Base-by-base conservation (phyloP, 2,113 vertebrate genomes). In the Serinus canaria region DNA sequence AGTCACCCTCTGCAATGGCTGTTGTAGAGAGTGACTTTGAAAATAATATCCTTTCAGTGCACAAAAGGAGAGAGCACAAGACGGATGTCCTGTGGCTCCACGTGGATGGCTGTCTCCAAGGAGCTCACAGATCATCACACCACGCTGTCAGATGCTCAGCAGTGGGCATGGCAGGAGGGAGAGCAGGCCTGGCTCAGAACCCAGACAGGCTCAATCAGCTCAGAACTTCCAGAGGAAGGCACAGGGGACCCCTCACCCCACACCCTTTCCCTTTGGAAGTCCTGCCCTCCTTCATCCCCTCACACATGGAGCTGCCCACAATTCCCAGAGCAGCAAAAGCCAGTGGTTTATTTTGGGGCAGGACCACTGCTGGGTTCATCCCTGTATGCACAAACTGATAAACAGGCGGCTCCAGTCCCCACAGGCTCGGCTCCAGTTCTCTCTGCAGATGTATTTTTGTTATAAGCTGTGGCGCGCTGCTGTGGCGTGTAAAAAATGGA, bases 21-120 rank as follows among this genome's bases (percentile, higher is more conserved):
- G 63, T 31, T 76, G 53, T 49, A 59, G 7, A 77, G 72, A 30
- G 41, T 92, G 85, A 93, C 93, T 96, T 96, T 93, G 85, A 94
- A 89, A 92, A 67, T 25, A 88, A 75, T 15, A 90, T 62, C 73
- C 60, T 90, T 88, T 30, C 85, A 28, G 73, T 33, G 73, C 47
- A 74, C 30, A 58, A 46, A 85, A 87, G 56, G 52, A 81, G 56
- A 81, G 68, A 93, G 85, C 69, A 66, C 30, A 93, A 95, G 86
- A 88, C 75, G 10, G 41, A 78, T 92, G 68, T 94, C 50, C 85
- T 47, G 69, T 91, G 73, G 74, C 70, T 89, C 47, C 83, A 68
- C 0, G 3, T 33, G 33, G 25, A 49, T n/a, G 87, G 58, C 24
- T 87, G 68, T 94, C 95, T 89, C 77, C 46, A 53, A 91, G 91